Evolutionary conservation across 2,113 vertebrate species (phyloP), one percentile per base, ranked within the genome.

Genomic region (Perognathus longimembris): DNA sequence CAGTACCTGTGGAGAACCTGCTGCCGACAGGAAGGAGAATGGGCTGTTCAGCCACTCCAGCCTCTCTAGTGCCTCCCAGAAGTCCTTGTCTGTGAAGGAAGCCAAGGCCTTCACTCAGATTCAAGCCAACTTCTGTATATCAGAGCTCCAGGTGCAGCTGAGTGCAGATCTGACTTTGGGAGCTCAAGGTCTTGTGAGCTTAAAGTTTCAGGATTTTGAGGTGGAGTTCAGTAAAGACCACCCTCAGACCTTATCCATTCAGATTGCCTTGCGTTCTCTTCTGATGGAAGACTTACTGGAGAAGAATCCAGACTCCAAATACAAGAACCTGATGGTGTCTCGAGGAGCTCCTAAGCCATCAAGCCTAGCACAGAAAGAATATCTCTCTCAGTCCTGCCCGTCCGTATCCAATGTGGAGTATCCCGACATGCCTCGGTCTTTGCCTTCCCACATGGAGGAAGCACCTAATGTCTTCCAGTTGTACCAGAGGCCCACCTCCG

Each of bases 271-370:
- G 85, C 99, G 98, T 6, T 99, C 99, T 3, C 97, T 99, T 81
- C 98, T 99, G 3, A 99, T 99, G 99, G 99, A 99, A 93, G 99
- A 99, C 93, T 98, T 99, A 28, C 66, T 99, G 94, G 99, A 99
- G 69, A 99, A 98, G 80, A 99, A 99, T 57, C 98, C 99, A 0
- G 98, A 99, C 63, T 99, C 99, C 0, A 98, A 99, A 91, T 99
- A 99, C 69, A 99, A 99, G 96, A 98, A 99, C 92, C 97, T 99
- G 70, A 99, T 99, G 99, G 99, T 99, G 57, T 99, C 99, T 66
- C 98, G 98, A 11, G 99, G 99, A 66, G 99, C 99, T 32, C 99
- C 99, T 40, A 99, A 99, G 82, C 98, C 99, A 1, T 99, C 99
- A 81, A 98, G 97, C 87, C 98, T 99, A 94, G 98, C 96, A 15